Evolutionary conservation across 2,113 vertebrate species (phyloP).

Genomic region (Herpetotheres cachinnans): DNA sequence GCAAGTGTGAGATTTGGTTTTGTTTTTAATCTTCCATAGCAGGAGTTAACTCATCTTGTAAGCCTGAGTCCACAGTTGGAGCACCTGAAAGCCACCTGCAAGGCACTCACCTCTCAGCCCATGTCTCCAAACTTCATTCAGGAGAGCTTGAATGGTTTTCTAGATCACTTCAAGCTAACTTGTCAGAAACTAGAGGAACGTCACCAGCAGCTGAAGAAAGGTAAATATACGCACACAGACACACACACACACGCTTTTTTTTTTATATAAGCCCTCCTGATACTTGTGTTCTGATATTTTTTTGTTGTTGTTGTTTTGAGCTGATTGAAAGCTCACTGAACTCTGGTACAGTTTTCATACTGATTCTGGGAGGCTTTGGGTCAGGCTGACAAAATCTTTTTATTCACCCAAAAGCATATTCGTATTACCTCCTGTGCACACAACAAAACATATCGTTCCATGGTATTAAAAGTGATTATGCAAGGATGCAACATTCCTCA

Average conservation of each 20-base stretch:
- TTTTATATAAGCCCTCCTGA: not conserved
- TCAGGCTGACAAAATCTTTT: not conserved
- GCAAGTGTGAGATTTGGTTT: not conserved
- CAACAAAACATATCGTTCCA: not conserved
- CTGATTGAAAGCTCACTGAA: not conserved
- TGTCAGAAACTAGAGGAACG: constrained; percentile 72
- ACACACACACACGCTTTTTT: not conserved
- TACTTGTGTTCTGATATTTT: not conserved
- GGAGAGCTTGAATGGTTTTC: constrained; percentile 69
- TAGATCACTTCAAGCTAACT: constrained; percentile 67
- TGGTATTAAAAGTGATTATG: not conserved
- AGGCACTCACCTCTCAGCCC: constrained; percentile 58
- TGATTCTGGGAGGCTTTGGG: not conserved
- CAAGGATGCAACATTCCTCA: not conserved
- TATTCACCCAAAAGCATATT: not conserved
- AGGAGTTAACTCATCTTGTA: constrained; percentile 66
- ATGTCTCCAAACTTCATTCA: constrained; percentile 72
- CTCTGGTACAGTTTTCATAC: not conserved
- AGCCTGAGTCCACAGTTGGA: constrained; percentile 73
- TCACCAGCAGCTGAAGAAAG: constrained; percentile 72
- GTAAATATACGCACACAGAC: constrained; percentile 50
- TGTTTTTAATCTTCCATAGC: constrained; percentile 58
- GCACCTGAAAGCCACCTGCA: constrained; percentile 63
- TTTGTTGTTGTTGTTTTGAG: not conserved
- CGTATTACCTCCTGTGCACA: not conserved